Evolutionary conservation across 2,113 vertebrate species (phyloP), one percentile per base, ranked within the genome.

Genomic region (Colaptes auratus): DNA sequence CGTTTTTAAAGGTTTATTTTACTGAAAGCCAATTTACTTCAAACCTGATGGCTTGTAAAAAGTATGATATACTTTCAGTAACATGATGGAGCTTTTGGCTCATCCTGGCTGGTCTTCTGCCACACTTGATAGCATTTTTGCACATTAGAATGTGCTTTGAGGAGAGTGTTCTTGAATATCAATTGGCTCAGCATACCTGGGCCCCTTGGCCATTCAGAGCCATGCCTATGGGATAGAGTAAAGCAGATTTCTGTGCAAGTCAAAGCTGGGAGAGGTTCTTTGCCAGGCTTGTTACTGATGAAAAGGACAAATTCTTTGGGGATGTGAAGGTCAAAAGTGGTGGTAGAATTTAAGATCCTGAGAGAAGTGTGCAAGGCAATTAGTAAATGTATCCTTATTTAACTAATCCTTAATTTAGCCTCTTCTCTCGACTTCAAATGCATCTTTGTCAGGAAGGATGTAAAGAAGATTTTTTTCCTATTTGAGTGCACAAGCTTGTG

Each of bases 1-100:
- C 39, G 61, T 69, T 86, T 88, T 88, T 64, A 84, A 88, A 84
- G n/a, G 73, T 92, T 92, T 93, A 75, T 87, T 84, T 90, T 88
- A 90, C 73, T 42, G 81, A 82, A 90, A 90, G 59, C 24, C 39
- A 70, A 81, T 91, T 92, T 94, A 77, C 60, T 78, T 91, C 67
- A 80, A 74, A 77, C 35, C 75, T 86, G 81, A 50, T 0, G 4
- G 74, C 30, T 92, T 87, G 44, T 60, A 58, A 90, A 82, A 92
- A 81, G 42, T 67, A 27, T 16, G 7, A 64, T 90, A 74, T 64
- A 27, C 42, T 84, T 90, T 52, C n/a, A 86, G 76, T 78, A 79
- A 65, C 7, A 6, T 27, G 50, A 28, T 44, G 87, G 70, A 79
- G 91, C 28, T 79, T 87, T 91, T 48, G 78, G 50, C 20, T 89